phyloP scores from a whole-genome alignment of 1,140 invertebrate species.

The Euura saliciscinereae region DNA sequence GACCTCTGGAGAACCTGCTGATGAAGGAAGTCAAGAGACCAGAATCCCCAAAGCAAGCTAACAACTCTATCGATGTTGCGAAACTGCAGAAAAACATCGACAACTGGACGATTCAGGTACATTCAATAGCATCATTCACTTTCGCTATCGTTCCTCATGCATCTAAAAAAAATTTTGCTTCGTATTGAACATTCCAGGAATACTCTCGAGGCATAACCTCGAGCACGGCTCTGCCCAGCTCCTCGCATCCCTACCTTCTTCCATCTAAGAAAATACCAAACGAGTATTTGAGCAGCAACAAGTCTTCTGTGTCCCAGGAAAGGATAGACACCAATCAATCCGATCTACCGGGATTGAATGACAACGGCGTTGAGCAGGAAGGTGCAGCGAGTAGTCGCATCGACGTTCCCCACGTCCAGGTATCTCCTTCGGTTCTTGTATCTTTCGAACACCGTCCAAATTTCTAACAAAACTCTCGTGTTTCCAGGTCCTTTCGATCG shows the following conservation, averaged over 20 bases:
- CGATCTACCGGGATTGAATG: constrained; percentile 36
- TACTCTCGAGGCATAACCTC: constrained; percentile 47
- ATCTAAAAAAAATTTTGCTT: constrained; percentile 8
- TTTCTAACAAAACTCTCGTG: too few species aligned
- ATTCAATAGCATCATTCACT: neutral
- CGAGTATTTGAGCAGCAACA: constrained; percentile 74
- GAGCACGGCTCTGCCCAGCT: constrained; percentile 42
- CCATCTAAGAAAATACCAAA: constrained; percentile 77
- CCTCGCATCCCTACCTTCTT: constrained; percentile 60
- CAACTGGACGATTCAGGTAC: constrained; percentile 81
- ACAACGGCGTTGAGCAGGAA: constrained; percentile 61
- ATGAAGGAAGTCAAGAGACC: constrained; percentile 23
- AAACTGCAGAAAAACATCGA: constrained; percentile 82
- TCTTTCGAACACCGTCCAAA: too few species aligned
- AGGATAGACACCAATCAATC: constrained; percentile 38
- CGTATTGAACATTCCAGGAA: constrained; percentile 41
- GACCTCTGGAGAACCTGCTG: constrained; percentile 20
- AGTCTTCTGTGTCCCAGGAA: constrained; percentile 47
- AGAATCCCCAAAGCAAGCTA: constrained; percentile 23
- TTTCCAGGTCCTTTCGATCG: neutral
- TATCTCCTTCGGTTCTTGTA: neutral
- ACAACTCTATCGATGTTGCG: constrained; percentile 70
- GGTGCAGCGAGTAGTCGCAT: constrained; percentile 57
- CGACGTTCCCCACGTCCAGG: constrained; percentile 25
- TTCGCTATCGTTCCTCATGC: neutral